Evolutionary conservation across 2,888 invertebrate genomes (phyloP).

Genomic region (Stegana nigrithorax): DNA sequence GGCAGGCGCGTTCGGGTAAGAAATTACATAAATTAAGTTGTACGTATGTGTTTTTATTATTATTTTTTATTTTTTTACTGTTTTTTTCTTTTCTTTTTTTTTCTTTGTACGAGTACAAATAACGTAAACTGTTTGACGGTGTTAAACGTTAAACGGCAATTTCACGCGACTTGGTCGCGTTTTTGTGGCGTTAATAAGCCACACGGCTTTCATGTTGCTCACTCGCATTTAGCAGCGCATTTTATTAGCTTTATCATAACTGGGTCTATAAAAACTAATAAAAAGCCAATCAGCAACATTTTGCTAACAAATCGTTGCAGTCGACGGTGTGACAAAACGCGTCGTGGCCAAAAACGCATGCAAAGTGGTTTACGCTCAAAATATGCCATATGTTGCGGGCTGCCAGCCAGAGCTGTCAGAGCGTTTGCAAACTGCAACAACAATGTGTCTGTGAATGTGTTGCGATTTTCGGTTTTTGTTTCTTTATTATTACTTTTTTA

Average conservation of each 20-base stretch:
- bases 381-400: not conserved
- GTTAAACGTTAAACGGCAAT: not conserved
- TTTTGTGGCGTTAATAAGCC: too few species aligned
- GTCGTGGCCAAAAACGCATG: constrained; percentile 20
- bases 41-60: not conserved
- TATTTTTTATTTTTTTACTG: not conserved
- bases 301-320: constrained; percentile 28
- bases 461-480: not conserved
- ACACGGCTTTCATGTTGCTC: too few species aligned
- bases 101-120: not conserved
- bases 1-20: constrained; percentile 25
- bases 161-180: too few species aligned
- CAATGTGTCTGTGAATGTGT: too few species aligned
- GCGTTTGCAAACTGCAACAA: not conserved
- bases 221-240: not conserved
- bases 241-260: not conserved
- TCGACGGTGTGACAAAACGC: constrained; percentile 16
- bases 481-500: not conserved
- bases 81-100: not conserved
- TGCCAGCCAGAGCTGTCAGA: not conserved
- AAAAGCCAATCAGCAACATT: not conserved
- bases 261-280: not conserved
- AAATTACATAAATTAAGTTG: constrained; percentile 61
- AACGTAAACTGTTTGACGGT: not conserved
- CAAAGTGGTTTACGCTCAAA: not conserved